Evolutionary conservation across 2,888 invertebrate genomes (phyloP).

Genomic region (Thera obeliscata): DNA sequence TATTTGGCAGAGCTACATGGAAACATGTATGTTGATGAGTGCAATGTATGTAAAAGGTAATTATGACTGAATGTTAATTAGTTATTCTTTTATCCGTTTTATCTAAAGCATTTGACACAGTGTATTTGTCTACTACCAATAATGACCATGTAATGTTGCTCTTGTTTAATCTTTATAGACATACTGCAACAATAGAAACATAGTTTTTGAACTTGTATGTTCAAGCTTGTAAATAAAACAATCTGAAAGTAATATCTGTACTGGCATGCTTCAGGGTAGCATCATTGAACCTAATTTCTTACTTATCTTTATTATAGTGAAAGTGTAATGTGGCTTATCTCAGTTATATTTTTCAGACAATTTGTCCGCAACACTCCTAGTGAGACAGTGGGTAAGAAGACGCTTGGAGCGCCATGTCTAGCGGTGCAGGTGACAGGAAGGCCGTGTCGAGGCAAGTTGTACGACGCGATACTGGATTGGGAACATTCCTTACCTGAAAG

Average conservation of each 20-base stretch:
- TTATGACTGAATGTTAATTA: not conserved
- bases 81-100: slow-evolving; percentile 1
- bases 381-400: slow-evolving; percentile 91
- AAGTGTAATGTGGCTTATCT: no score
- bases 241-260: not conserved
- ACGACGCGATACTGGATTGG: slow-evolving; percentile 98
- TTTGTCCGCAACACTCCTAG: slow-evolving; percentile 91
- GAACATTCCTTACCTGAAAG: slow-evolving; percentile 95
- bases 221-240: not conserved
- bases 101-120: not conserved
- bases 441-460: slow-evolving; percentile 94
- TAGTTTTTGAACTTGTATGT: not conserved
- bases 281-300: not conserved
- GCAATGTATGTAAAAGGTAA: slow-evolving; percentile 93
- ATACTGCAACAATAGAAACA: not conserved
- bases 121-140: not conserved
- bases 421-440: slow-evolving; percentile 87
- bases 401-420: slow-evolving; percentile 87
- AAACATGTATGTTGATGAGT: slow-evolving; percentile 98
- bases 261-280: slow-evolving; percentile 4
- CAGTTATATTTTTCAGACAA: slow-evolving; percentile 82
- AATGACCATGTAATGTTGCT: not conserved
- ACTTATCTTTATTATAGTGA: not conserved
- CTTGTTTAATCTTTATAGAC: not conserved
- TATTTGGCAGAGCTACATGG: slow-evolving; percentile 97